Evolutionary conservation across 2,113 vertebrate genomes (phyloP), one percentile per base, ranked within the genome.

Genomic region (Puma concolor): DNA sequence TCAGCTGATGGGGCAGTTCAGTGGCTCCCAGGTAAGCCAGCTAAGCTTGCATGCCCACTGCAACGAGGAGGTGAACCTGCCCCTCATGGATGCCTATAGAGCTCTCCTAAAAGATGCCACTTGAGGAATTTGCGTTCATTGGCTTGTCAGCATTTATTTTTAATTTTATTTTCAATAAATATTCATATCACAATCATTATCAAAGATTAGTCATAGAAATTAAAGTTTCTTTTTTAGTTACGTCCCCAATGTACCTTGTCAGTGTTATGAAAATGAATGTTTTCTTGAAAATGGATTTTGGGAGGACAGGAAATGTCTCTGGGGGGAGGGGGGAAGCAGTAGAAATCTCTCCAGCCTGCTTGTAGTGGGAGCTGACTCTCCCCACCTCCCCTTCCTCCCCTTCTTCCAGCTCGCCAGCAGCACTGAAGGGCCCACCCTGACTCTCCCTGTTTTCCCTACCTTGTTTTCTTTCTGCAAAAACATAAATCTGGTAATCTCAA

Each of bases 91-190:
- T 36, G 17, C 6, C 0, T 15, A 23, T 19, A 3, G 11, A 21
- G 7, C 8, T 85, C 33, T 29, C 57, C 27, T 33, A 9, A 82
- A 91, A 83, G 38, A 9, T 21, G 3, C 27, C 38, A 44, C 44
- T 31, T 67, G 31, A 44, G 83, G n/a, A 90, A 69, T 15, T n/a
- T 50, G 31, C 1, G 4, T 76, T 88, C 31, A 80, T 31, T 13
- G 88, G 38, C 5, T 50, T 74, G 13, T 64, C 52, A 54, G 23
- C 19, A 41, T 90, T 84, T 92, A 16, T 44, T 77, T 88, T 71
- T 60, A 31, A 50, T 21, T 96, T 74, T 87, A 50, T 84, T 96
- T 95, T 91, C 76, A 85, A 67, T 92, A 92, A 57, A 67, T 36
- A 87, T 48, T 60, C 54, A 41, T 63, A 76, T 93, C 69, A 71